A percentile compares a stretch with the other conserved stretches of the same genome.
Evolutionary conservation across 2,113 vertebrate genomes (phyloP).

Genomic region (Prunella fulvescens): DNA sequence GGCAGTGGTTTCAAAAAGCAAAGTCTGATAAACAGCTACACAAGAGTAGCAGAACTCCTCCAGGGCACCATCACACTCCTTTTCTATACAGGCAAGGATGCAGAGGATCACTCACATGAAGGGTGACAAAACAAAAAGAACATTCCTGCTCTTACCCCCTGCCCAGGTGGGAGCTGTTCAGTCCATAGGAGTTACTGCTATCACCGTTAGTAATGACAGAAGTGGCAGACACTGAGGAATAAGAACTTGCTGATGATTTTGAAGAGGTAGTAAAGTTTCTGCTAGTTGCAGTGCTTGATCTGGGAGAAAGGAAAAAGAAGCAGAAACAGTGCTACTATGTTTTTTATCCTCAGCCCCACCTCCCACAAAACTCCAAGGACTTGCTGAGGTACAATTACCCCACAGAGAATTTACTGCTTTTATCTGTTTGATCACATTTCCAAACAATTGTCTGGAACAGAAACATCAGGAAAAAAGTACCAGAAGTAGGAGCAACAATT

Average conservation of each 20-base stretch:
- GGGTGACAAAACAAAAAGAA: background rate
- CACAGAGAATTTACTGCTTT: background rate
- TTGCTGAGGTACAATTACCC: background rate
- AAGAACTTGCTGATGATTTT: constrained; percentile 86
- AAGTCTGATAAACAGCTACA: background rate
- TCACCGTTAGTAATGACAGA: constrained; percentile 92
- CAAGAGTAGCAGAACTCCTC: background rate
- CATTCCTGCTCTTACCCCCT: constrained; percentile 78
- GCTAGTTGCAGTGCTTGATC: constrained; percentile 88
- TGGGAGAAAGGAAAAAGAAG: constrained; percentile 73
- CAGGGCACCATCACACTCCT: background rate
- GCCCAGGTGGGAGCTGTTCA: constrained; percentile 85
- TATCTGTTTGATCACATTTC: background rate
- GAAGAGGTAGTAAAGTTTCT: constrained; percentile 95
- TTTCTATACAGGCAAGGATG: background rate
- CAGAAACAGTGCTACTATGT: constrained; percentile 58
- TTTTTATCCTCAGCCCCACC: background rate
- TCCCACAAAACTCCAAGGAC: background rate
- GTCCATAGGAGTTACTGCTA: constrained; percentile 84
- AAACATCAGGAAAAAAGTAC: background rate
- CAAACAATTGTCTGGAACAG: background rate
- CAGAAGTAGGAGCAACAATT: background rate
- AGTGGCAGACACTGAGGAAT: constrained; percentile 83
- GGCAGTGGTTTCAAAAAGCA: background rate
- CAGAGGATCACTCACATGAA: background rate